A percentile compares a stretch with the other conserved stretches of the same genome.
These are phyloP conservation scores for Paradisaea rubra DNA, from an alignment of 2,113 vertebrate genomes.

Conservation along the genomic window DNA sequence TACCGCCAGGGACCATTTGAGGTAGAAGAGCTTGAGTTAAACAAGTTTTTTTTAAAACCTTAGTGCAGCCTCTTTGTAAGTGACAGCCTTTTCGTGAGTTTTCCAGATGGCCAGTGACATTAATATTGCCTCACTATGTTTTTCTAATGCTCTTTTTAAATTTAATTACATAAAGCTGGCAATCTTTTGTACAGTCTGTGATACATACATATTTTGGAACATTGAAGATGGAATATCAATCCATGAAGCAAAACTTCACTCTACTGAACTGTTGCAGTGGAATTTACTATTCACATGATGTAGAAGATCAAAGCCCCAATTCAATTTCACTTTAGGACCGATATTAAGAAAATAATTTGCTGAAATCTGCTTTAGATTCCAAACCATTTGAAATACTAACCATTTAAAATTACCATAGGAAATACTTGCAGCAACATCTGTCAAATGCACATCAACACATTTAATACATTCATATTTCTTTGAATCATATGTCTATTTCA, in stretches of 20 bases:
- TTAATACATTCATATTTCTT: neutral
- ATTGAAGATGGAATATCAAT: neutral
- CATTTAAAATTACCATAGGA: neutral
- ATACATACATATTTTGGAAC: neutral
- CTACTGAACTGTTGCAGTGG: neutral
- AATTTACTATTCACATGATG: neutral
- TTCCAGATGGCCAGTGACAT: neutral
- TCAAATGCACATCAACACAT: neutral
- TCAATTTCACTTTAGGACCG: neutral
- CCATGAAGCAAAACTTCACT: neutral
- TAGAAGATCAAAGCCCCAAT: neutral
- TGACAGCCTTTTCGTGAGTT: neutral
- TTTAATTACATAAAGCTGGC: neutral
- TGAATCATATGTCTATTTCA: neutral
- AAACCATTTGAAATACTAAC: neutral
- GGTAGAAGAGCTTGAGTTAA: neutral
- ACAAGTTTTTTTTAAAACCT: neutral
- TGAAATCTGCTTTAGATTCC: neutral
- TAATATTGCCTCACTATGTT: neutral
- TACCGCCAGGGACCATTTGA: neutral
- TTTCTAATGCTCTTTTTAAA: neutral
- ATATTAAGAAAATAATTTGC: neutral
- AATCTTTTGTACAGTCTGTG: neutral
- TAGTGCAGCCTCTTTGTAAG: neutral
- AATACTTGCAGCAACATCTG: neutral